Evolutionary conservation across 2,113 vertebrate genomes (phyloP).

Genomic region (Dendropsophus ebraccatus): DNA sequence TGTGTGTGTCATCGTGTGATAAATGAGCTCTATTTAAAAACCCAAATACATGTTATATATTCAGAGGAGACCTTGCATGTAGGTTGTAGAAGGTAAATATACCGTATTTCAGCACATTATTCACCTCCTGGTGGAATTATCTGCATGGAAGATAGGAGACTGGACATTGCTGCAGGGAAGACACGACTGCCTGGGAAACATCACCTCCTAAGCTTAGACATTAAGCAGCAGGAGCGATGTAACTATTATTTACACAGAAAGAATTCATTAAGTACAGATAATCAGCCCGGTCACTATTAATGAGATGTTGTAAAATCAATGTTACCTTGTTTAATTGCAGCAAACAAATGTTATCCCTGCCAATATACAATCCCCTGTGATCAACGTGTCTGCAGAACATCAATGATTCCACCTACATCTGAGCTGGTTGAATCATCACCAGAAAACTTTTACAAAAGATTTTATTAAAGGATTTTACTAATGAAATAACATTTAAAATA

Average conservation of each 20-base stretch:
- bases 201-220: background rate
- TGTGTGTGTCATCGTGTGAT: background rate
- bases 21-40: slow-evolving; percentile 11
- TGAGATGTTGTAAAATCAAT: slow-evolving; percentile 43
- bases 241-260: slow-evolving; percentile 29
- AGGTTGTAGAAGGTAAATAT: background rate
- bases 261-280: slow-evolving; percentile 35
- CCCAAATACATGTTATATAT: background rate
- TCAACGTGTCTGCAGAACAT: background rate
- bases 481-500: too few species aligned
- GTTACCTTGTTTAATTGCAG: slow-evolving; percentile 26
- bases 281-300: slow-evolving; percentile 34
- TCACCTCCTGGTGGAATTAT: background rate
- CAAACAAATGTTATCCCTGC: slow-evolving; percentile 10
- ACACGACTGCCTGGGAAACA: background rate
- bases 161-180: background rate
- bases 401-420: background rate
- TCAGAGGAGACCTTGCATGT: background rate
- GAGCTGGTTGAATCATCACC: background rate
- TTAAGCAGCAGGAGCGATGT: background rate
- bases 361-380: slow-evolving; percentile 14
- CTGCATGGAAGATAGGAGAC: background rate
- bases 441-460: background rate
- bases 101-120: background rate
- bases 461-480: too few species aligned